A percentile compares a stretch with the other conserved stretches of the same genome.
Conservation (phyloP, 37 sponge, comb jelly and placozoan genomes). For the Tethya wilhelma region DNA sequence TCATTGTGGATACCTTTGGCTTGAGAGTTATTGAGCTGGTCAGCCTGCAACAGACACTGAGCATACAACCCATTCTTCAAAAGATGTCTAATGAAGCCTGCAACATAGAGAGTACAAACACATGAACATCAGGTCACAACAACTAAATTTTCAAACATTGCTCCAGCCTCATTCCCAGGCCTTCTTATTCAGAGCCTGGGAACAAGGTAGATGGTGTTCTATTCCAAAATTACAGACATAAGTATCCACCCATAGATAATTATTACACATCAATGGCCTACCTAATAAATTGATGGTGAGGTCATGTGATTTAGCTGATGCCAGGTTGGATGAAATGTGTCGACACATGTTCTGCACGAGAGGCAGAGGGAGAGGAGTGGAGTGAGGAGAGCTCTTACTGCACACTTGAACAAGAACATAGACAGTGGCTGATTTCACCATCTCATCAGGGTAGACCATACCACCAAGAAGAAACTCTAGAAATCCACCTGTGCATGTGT, state of each 20-base stretch:
- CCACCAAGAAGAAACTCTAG: conserved; percentile 55
- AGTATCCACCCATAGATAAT: too few species aligned
- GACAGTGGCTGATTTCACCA: conserved; percentile 48
- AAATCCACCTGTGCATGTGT: conserved; percentile 29
- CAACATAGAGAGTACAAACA: not conserved
- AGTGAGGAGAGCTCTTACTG: conserved; percentile 33
- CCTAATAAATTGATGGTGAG: conserved; percentile 58
- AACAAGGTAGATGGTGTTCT: not conserved
- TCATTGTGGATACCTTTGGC: conserved; percentile 44
- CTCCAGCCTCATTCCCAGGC: too few species aligned
- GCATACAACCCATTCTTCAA: conserved; percentile 31
- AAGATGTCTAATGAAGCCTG: conserved; percentile 45
- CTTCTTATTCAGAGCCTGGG: too few species aligned
- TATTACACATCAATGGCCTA: conserved; percentile 20
- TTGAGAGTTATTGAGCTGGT: conserved; percentile 35
- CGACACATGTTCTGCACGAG: conserved; percentile 39
- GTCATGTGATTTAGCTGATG: conserved; percentile 43
- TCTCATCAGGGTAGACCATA: conserved; percentile 58
- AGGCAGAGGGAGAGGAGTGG: conserved; percentile 15
- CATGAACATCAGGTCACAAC: not conserved
- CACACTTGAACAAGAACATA: conserved; percentile 45
- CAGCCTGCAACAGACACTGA: conserved; percentile 61
- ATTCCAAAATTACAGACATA: too few species aligned
- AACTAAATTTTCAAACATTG: not conserved
- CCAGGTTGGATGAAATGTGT: conserved; percentile 39